Base-by-base conservation (phyloP, 64 coral and sea anemone species). In the Porites lutea region DNA sequence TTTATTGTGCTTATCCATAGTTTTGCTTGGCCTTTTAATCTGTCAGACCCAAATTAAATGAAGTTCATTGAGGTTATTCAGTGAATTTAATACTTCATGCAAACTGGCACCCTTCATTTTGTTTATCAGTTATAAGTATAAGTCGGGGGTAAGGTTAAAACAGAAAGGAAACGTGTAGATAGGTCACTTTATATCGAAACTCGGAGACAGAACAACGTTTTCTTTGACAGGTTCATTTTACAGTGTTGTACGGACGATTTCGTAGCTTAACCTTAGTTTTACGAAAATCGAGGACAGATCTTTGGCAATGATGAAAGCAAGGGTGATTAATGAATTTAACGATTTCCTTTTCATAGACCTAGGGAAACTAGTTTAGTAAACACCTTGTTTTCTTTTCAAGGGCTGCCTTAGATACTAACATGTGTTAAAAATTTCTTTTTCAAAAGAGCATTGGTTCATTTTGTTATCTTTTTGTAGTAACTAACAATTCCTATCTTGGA, bases 211-310 rank as follows among this genome's bases (percentile, higher is more conserved):
- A 7, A 57, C 12, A 12, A 12, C 54, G 7, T 2, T 65, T 65
- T 65, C 62, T 16, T 65, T 65, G 13, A 16, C 13, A 65, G 18
- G 13, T 13, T 16, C 13, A 65, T 65, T 65, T 65, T 65, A 65
- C 62, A 16, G 13, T 65, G 5, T 4, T 19, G 18, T 65, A 16
- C 71, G 3, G 14, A 46, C 2, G 48, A 71, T 50, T 21, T 59
- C 6, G 6, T 46, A 18, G 22, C 55, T 60, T 44, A 79, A 16
- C 14, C 22, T 22, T 51, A 46, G 16, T 63, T 81, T 16, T 62
- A 14, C n/a, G 14, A 81, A 79, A 62, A 81, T 18, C 12, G 4
- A 68, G 16, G 81, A n/a, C 81, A 84, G 61, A 69, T 49, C 45
- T 19, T 65, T 12, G 0, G 15, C 46, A 52, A 84, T 13, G 64